Evolutionary conservation across 1,140 invertebrate species (phyloP), one percentile per base, ranked within the genome.

Genomic region (Drosophila oshimai): DNA sequence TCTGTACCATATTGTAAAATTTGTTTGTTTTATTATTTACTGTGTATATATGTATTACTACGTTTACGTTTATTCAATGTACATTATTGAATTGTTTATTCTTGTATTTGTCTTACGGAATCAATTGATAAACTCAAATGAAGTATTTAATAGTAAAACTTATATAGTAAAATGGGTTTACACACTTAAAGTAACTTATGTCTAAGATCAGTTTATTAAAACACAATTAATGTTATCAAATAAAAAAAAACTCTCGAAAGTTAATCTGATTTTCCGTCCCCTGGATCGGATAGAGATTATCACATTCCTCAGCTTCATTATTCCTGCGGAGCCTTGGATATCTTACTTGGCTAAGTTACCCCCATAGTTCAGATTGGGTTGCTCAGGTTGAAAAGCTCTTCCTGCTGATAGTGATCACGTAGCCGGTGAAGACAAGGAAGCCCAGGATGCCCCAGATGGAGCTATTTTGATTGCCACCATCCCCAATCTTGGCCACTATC

Each of bases 381-480:
- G 0, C 2, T 33, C 51, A 71, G 4, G 46, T 17, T 0, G 37
- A 28, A 4, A 77, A 44, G 34, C 53, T 64, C 72, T 86, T 86
- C 20, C 50, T 47, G 20, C 83, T 81, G 9, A 79, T 73, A 6
- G 53, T 76, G 1, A 83, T 29, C 2, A 90, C 84, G n/a, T 89
- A 84, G 1, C 31, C 45, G 0, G 89, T 90, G 12, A 90, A 88
- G 1, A 64, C 45, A 5, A 90, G 15, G n/a, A 90, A 64, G 0
- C 68, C 73, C 4, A 90, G 18, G 0, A 74, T 70, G 34, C 89
- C 89, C 86, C 86, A 90, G 2, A 90, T 15, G 5, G 81, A 72
- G 36, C 89, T 89, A 20, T 90, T 90, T 22, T 84, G 75, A 37
- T 89, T 80, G 24, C 44, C 24, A 3, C 89, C 89, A 22, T 90